phyloP scores from a whole-genome alignment of 2,888 invertebrate species.

The Dynastes grantii region DNA sequence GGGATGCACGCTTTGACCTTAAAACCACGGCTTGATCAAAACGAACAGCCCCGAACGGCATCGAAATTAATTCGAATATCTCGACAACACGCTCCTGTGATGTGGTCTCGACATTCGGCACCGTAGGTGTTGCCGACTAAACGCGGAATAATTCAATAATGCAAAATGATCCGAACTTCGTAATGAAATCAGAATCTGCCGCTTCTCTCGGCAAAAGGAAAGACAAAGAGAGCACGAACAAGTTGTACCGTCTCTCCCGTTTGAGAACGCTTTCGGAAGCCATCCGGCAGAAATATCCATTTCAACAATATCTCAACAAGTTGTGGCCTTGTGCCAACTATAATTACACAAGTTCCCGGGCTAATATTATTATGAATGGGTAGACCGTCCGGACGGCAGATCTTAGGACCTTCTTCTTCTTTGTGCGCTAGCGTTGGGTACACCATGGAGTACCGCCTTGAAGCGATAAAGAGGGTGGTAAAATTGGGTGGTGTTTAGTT shows the following conservation, averaged over 20 bases:
- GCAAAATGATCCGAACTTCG: conserved; percentile 57
- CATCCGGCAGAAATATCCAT: conserved; percentile 55
- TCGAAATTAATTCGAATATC: conserved; percentile 38
- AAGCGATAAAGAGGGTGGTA: conserved; percentile 9
- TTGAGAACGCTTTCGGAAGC: conserved; percentile 48
- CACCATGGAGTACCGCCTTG: background rate
- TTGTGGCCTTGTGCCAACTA: conserved; percentile 55
- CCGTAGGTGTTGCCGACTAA: conserved; percentile 49
- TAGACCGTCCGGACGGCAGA: conserved; percentile 19
- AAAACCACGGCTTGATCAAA: background rate
- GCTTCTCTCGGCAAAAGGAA: background rate
- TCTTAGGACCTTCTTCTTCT: conserved; percentile 15
- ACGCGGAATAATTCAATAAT: conserved; percentile 55
- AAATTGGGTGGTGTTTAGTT: background rate
- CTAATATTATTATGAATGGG: conserved; percentile 59
- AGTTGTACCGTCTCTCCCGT: background rate
- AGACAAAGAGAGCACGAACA: background rate
- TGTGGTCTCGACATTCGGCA: conserved; percentile 45
- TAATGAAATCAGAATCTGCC: conserved; percentile 56
- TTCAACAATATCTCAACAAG: conserved; percentile 57
- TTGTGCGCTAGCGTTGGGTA: background rate
- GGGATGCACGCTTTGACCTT: too few species aligned
- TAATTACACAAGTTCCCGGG: conserved; percentile 59
- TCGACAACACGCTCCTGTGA: conserved; percentile 37
- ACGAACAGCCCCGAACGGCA: background rate